phyloP scores from a whole-genome alignment of 2,888 invertebrate species.

The Rhogogaster chlorosoma region DNA sequence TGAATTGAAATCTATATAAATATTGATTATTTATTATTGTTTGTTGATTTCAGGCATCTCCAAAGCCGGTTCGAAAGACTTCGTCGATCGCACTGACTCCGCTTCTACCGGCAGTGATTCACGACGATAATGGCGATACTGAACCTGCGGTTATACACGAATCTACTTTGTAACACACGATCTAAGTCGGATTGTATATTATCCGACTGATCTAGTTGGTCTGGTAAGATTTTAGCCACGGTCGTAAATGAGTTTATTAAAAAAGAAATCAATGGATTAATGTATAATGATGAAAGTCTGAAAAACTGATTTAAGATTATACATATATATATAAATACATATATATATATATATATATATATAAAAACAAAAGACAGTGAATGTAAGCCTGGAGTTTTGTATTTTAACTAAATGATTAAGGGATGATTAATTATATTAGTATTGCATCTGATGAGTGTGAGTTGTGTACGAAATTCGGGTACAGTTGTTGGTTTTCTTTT shows the following conservation, averaged over 20 bases:
- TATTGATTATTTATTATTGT: neutral
- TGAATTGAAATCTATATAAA: neutral
- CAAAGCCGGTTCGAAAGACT: conserved; percentile 73
- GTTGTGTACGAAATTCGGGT: neutral
- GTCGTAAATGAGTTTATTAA: neutral
- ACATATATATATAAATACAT: neutral
- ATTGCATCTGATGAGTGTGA: conserved; percentile 26
- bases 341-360: neutral
- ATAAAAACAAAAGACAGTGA: conserved; percentile 37
- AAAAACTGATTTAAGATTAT: conserved; percentile 27
- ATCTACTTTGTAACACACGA: conserved; percentile 76
- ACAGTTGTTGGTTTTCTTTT: conserved; percentile 1
- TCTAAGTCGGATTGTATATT: conserved; percentile 66
- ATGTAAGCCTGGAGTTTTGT: conserved; percentile 45
- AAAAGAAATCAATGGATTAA: neutral
- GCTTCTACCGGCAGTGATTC: conserved; percentile 68
- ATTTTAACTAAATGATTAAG: conserved; percentile 29
- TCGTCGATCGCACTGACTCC: conserved; percentile 73
- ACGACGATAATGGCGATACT: conserved; percentile 66
- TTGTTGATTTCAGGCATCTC: conserved; percentile 68
- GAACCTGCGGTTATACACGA: conserved; percentile 74
- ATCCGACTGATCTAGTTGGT: conserved; percentile 57
- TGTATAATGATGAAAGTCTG: conserved; percentile 37
- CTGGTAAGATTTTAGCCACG: neutral
- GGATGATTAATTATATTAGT: conserved; percentile 18